phyloP scores from a whole-genome alignment of 2,797 vertebrate genomes.

The Heterohyrax brucei region DNA sequence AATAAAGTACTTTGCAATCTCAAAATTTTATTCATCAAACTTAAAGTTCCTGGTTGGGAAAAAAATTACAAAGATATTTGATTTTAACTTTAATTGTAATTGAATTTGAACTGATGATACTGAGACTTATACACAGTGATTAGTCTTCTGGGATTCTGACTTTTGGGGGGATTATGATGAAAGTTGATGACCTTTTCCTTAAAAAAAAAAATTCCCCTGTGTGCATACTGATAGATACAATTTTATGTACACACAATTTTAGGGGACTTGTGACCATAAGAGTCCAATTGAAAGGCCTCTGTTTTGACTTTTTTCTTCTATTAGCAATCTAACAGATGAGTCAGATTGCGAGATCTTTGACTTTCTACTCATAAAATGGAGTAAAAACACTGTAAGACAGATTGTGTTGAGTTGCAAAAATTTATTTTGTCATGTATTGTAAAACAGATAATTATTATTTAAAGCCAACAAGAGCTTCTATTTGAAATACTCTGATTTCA shows the following conservation, averaged over 20 bases:
- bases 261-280: too few species aligned
- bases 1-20: background rate
- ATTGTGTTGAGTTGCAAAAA: background rate
- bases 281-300: background rate
- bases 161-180: background rate
- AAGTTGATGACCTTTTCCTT: background rate
- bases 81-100: constrained; percentile 5
- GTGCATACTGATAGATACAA: background rate
- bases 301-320: background rate
- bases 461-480: background rate
- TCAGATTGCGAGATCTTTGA: background rate
- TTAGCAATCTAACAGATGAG: background rate
- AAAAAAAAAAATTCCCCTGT: background rate
- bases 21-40: background rate
- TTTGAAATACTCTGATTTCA: background rate
- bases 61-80: background rate
- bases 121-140: background rate
- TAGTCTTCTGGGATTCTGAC: background rate
- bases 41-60: background rate
- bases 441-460: background rate
- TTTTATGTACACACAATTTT: background rate
- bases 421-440: background rate
- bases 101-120: background rate
- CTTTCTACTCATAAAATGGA: background rate
- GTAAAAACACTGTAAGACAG: background rate